Percentiles rank a stretch among this genome's conserved stretches.
These are phyloP conservation scores for Cairina moschata DNA, from an alignment of 2,113 vertebrate genomes.

Conservation along the genomic window DNA sequence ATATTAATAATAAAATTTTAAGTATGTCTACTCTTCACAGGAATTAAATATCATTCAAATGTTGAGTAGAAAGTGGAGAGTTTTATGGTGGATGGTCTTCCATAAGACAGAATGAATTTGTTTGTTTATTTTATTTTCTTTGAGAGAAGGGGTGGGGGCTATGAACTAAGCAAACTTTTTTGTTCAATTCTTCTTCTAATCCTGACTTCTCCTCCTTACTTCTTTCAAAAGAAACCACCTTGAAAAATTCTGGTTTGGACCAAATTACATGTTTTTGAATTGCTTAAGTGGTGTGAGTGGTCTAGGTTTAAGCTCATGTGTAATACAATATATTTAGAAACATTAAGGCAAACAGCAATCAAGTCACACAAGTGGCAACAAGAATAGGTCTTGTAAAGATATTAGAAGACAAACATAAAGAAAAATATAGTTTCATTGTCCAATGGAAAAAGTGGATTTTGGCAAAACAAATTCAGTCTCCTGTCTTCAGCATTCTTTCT, in stretches of 20 bases:
- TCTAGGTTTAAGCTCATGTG: not conserved
- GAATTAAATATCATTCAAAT: not conserved
- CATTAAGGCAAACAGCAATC: not conserved
- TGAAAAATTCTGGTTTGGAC: not conserved
- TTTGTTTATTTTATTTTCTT: not conserved
- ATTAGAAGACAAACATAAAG: not conserved
- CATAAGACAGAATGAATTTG: not conserved
- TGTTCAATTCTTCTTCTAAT: not conserved
- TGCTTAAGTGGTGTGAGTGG: not conserved
- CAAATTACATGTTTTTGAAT: not conserved
- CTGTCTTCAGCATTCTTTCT: rapidly evolving
- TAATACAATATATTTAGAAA: not conserved
- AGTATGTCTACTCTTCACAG: not conserved
- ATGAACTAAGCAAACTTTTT: not conserved
- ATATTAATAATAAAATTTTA: too few species aligned
- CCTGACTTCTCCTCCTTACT: not conserved
- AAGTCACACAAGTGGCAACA: not conserved
- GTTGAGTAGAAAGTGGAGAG: not conserved
- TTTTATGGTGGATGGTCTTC: not conserved
- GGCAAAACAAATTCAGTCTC: not conserved
- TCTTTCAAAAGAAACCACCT: not conserved
- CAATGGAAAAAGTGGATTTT: not conserved
- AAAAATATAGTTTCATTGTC: not conserved
- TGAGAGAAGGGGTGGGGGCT: not conserved
- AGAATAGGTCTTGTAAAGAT: not conserved